These are phyloP conservation scores for Epizoanthus stellaris DNA, from an alignment of 92 coral and sea anemone genomes.

Conservation along the genomic window DNA sequence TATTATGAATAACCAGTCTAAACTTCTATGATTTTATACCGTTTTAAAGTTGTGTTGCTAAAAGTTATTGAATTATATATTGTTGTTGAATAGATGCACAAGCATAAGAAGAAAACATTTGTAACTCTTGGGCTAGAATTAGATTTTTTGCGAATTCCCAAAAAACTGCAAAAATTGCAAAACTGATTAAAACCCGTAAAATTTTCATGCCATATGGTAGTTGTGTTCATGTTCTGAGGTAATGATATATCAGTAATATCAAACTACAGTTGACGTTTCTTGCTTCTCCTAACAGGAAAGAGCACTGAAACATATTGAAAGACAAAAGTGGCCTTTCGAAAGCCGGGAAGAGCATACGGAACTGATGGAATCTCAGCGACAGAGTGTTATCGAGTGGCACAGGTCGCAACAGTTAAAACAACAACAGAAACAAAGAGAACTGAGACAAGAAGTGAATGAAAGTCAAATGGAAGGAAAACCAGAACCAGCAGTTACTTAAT, in stretches of 20 bases:
- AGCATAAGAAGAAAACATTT: too few relatives aligned
- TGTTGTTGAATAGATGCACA: neutral
- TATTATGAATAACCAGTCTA: too few relatives aligned
- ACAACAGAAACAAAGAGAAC: slow-evolving; percentile 22
- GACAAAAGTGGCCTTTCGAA: slow-evolving; percentile 80
- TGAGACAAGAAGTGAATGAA: neutral
- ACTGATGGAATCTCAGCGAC: slow-evolving; percentile 23
- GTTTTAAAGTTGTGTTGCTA: too few relatives aligned
- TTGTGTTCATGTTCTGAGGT: too few relatives aligned
- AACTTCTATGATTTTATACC: too few relatives aligned
- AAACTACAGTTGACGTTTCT: neutral
- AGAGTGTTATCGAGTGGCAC: slow-evolving; percentile 34
- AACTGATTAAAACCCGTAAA: too few relatives aligned
- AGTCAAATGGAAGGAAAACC: neutral
- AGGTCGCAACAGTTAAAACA: slow-evolving; percentile 30
- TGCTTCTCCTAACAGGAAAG: slow-evolving; percentile 59
- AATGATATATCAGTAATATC: too few relatives aligned
- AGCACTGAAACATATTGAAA: slow-evolving; percentile 68
- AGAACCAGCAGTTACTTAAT: slow-evolving; percentile 35
- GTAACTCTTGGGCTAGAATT: too few relatives aligned
- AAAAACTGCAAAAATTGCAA: neutral
- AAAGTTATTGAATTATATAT: too few relatives aligned
- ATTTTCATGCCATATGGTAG: too few relatives aligned
- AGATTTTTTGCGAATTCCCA: too few relatives aligned
- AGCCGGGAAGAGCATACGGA: slow-evolving; percentile 22